These are phyloP conservation scores for Meandrina meandrites DNA, from an alignment of 92 coral and sea anemone species.

Conservation along the genomic window DNA sequence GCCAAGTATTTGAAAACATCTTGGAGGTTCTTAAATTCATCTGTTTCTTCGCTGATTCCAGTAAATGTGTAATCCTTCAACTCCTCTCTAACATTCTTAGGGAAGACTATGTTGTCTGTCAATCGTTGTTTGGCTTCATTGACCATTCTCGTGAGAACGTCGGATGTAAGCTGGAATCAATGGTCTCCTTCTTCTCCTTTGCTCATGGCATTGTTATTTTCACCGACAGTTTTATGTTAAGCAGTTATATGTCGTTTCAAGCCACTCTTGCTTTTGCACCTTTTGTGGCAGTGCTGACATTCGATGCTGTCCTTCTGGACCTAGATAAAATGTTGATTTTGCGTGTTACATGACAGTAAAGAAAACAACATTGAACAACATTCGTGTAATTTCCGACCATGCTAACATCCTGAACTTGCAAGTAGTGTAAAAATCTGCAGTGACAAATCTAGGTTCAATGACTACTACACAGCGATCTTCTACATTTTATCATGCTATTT, in stretches of 20 bases:
- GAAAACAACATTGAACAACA: slow-evolving; percentile 33
- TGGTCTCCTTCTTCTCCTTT: slow-evolving; percentile 16
- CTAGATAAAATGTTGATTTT: slow-evolving; percentile 34
- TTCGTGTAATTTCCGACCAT: slow-evolving; percentile 16
- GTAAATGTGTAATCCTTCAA: slow-evolving; percentile 28
- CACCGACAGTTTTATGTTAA: slow-evolving; percentile 42
- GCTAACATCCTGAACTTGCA: too few relatives aligned
- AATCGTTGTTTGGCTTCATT: slow-evolving; percentile 36
- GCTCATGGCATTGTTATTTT: slow-evolving; percentile 17
- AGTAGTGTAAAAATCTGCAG: too few relatives aligned
- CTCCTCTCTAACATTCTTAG: slow-evolving; percentile 41
- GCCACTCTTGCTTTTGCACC: slow-evolving; percentile 65
- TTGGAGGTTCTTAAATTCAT: slow-evolving; percentile 26
- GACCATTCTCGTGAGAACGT: slow-evolving; percentile 23
- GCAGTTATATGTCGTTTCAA: slow-evolving; percentile 54
- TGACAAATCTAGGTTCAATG: too few relatives aligned
- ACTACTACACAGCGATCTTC: too few relatives aligned
- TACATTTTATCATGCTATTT: neutral
- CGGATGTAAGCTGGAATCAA: slow-evolving; percentile 21
- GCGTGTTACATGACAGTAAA: slow-evolving; percentile 28
- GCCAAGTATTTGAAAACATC: slow-evolving; percentile 21
- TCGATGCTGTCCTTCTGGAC: too few relatives aligned
- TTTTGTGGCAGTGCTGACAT: too few relatives aligned
- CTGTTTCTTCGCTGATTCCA: slow-evolving; percentile 24
- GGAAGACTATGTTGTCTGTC: slow-evolving; percentile 24